Base-by-base conservation (phyloP, 1,140 invertebrate species). In the Conus betulinus region DNA sequence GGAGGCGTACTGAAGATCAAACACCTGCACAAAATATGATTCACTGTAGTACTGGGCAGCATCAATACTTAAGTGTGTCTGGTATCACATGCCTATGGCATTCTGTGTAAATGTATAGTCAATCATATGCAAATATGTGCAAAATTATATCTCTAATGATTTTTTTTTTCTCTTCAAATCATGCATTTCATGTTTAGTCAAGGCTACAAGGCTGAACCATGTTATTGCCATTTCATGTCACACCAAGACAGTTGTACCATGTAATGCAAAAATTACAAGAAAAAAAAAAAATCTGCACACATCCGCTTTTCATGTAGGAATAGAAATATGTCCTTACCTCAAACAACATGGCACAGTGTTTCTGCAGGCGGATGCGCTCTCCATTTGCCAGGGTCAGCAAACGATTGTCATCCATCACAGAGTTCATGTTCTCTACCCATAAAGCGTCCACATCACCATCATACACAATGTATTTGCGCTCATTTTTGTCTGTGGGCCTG, bases 391-490 rank as follows among this genome's bases (percentile, higher is more conserved):
- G 95, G 0, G 98, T 98, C 78, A 99, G 94, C 79, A 98, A 94
- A 94, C 97, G 97, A 93, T 98, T 99, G 94, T 99, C 98, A 94
- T 99, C 98, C 98, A 99, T 98, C 10, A 99, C 98, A 1, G 98
- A 98, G 95, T 99, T 99, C 98, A 99, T 98, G 95, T 98, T 98
- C 95, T 98, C 98, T 90, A 99, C 98, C 98, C 98, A 99, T 10
- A 98, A 95, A 11, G 98, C 97, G 96, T 99, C 98, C 88, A 99
- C 97, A 93, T 99, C 98, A 10, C 98, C 98, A 94, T 99, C 98
- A 95, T 98, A 98, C 79, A 98, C 95, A 89, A 98, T 98, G 92
- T 98, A 98, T 84, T 97, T 96, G 84, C 96, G 96, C 94, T 98
- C 97, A 84, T 97, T 95, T 89, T 96, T 96, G 86, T 95, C 95